Conservation (phyloP, 2,888 invertebrate species). For the Suillia variegata region DNA sequence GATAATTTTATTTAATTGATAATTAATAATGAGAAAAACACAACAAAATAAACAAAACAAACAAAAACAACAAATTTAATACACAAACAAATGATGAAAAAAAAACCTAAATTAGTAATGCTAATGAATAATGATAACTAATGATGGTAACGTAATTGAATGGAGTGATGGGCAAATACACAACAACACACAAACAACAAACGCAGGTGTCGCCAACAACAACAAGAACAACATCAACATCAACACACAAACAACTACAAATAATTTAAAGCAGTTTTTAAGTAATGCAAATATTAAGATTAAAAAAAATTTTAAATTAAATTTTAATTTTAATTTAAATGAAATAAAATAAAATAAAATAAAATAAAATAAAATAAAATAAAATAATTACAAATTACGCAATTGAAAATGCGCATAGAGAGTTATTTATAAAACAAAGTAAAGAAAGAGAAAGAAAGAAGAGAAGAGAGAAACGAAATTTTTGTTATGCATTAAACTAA, state of each 20-base stretch:
- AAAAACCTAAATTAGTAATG: no score
- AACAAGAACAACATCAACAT: conserved; percentile 13
- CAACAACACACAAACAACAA: conserved; percentile 14
- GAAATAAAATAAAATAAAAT: conserved; percentile 20
- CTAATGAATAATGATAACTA: conserved; percentile 25
- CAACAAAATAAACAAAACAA: no score
- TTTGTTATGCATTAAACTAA: conserved; percentile 10
- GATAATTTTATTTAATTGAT: conserved; percentile 37
- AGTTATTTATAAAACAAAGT: no score
- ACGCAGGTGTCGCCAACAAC: no score
- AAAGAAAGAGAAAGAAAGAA: conserved; percentile 33
- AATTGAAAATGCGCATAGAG: conserved; percentile 13
- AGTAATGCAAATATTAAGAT: conserved; percentile 22
- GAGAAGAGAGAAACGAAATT: conserved; percentile 20
- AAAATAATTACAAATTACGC: conserved; percentile 17
- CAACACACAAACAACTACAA: conserved; percentile 12
- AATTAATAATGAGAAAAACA: conserved; percentile 34
- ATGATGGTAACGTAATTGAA: conserved; percentile 13
- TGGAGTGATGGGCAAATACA: no score
- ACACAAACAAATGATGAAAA: no score
- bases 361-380: conserved; percentile 23
- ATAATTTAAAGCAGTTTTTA: conserved; percentile 19
- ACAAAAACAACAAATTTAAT: no score
- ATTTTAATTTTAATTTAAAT: conserved; percentile 17
- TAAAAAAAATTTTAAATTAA: conserved; percentile 16